Percentiles rank a stretch among this genome's conserved stretches.
Evolutionary conservation across 2,113 vertebrate genomes (phyloP).

Genomic region (Sclerurus mexicanus): DNA sequence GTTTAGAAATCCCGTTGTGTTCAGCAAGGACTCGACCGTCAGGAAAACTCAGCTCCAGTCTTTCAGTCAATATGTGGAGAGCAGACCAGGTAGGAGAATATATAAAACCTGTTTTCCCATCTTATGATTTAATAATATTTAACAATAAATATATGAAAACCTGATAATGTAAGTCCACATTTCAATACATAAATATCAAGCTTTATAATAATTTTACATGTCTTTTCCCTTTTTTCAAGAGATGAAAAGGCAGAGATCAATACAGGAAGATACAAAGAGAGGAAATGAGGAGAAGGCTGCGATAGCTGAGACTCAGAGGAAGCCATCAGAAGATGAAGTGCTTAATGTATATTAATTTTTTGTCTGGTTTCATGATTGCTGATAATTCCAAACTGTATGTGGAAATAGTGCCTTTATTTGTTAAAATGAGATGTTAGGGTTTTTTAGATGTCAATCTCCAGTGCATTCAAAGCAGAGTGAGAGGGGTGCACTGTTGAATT

Average conservation of each 20-base stretch:
- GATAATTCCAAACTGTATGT: conserved; percentile 85
- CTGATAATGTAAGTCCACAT: conserved; percentile 73
- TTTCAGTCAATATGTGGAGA: conserved; percentile 98
- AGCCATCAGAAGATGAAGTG: conserved; percentile 97
- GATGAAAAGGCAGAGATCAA: conserved; percentile 94
- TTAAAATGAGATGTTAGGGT: conserved; percentile 88
- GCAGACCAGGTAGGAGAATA: conserved; percentile 87
- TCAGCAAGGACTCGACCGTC: conserved; percentile 92
- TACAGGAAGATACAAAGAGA: conserved; percentile 92
- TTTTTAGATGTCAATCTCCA: conserved; percentile 86
- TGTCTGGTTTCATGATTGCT: conserved; percentile 87
- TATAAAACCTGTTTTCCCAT: conserved; percentile 66
- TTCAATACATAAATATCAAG: conserved; percentile 83
- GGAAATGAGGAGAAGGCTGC: conserved; percentile 84
- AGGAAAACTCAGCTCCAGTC: conserved; percentile 98
- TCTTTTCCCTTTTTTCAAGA: conserved; percentile 82
- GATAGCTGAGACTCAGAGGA: conserved; percentile 85
- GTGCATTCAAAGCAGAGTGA: conserved; percentile 84
- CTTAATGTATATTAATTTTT: conserved; percentile 88
- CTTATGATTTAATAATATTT: conserved; percentile 71
- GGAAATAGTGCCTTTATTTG: conserved; percentile 86
- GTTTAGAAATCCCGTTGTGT: conserved; percentile 91
- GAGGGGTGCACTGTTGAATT: conserved; percentile 84
- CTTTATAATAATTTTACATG: conserved; percentile 84
- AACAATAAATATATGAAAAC: conserved; percentile 65